Percentiles rank a stretch among this genome's conserved stretches.
These are phyloP conservation scores for Apteryx mantelli DNA, from an alignment of 2,113 vertebrate genomes.

Conservation along the genomic window DNA sequence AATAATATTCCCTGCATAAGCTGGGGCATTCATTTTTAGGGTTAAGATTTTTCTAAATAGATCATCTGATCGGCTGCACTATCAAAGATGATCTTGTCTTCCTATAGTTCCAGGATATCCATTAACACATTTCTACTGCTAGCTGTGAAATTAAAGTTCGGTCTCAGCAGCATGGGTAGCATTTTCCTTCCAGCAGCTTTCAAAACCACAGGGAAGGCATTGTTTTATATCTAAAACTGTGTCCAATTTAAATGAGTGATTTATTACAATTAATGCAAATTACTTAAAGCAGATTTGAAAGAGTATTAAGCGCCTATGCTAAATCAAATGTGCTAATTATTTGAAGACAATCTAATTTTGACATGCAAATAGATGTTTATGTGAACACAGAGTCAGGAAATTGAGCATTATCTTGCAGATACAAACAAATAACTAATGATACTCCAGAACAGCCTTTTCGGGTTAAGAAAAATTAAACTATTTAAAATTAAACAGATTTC, in stretches of 20 bases:
- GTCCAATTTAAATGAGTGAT: conserved; percentile 18
- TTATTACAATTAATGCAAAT: conserved; percentile 22
- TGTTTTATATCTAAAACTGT: background rate
- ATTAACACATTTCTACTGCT: background rate
- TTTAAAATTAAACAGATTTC: conserved; percentile 44
- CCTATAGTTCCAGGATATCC: background rate
- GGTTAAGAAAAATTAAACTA: conserved; percentile 48
- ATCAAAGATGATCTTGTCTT: background rate
- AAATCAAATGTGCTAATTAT: conserved; percentile 40
- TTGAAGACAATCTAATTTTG: conserved; percentile 31
- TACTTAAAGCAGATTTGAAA: conserved; percentile 33
- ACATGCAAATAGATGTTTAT: conserved; percentile 9
- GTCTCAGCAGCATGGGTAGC: background rate
- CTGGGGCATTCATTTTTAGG: background rate
- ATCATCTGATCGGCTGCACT: background rate
- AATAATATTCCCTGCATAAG: background rate
- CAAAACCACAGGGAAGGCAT: background rate
- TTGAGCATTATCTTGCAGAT: conserved; percentile 11
- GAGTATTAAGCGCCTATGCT: background rate
- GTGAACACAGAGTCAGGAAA: conserved; percentile 9
- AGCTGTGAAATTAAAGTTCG: background rate
- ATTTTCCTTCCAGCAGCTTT: conserved; percentile 10
- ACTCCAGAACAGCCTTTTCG: background rate
- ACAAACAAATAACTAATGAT: background rate
- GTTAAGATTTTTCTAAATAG: background rate